A percentile compares a stretch with the other conserved stretches of the same genome.
These are phyloP conservation scores for Oncorhynchus clarkii DNA, from an alignment of 2,113 vertebrate species.

Conservation along the genomic window DNA sequence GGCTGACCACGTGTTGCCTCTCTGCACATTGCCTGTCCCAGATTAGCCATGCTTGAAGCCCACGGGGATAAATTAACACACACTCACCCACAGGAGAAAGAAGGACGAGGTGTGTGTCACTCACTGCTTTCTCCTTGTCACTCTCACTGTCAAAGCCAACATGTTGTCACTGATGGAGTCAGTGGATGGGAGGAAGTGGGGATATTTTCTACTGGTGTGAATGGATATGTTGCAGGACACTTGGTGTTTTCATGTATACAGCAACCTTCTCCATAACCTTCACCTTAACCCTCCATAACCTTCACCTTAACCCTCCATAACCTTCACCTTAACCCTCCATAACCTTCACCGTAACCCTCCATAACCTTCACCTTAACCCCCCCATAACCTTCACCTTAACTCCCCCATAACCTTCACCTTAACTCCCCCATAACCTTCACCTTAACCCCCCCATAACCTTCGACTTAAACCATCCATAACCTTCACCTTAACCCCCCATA, in stretches of 20 bases:
- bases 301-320: background rate
- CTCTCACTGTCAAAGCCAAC: constrained; percentile 42
- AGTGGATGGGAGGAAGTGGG: no score
- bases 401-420: no score
- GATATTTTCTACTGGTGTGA: background rate
- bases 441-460: no score
- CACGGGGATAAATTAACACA: constrained; percentile 74
- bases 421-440: no score
- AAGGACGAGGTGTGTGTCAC: constrained; percentile 22
- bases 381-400: no score
- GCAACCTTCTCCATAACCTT: constrained; percentile 28
- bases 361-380: no score
- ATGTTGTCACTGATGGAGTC: background rate
- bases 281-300: constrained; percentile 20
- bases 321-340: background rate
- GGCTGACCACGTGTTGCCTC: constrained; percentile 54
- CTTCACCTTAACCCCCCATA: no score
- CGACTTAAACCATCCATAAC: no score
- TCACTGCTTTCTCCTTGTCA: constrained; percentile 55
- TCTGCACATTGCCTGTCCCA: constrained; percentile 64
- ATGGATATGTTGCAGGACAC: background rate
- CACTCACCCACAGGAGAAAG: constrained; percentile 81
- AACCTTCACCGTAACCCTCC: no score
- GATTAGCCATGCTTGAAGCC: constrained; percentile 73
- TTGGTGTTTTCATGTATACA: constrained; percentile 3